Base-by-base conservation (phyloP, 1,140 invertebrate species). In the Rhagoletis pomonella region DNA sequence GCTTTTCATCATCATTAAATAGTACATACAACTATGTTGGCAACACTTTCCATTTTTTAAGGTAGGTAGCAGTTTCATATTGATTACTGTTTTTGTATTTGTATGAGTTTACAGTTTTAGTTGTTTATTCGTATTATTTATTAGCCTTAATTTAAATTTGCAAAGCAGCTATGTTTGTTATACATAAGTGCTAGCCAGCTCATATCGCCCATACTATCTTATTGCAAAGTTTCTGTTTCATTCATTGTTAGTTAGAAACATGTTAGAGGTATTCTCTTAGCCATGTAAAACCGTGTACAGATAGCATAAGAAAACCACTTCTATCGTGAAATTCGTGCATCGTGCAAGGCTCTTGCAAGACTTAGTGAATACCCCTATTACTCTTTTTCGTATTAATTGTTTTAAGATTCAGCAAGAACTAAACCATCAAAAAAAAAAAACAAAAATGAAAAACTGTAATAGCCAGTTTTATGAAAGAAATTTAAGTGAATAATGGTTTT, bases 21-120 rank as follows among this genome's bases (percentile, higher is more conserved):
- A n/a, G n/a, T n/a, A n/a, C n/a, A n/a, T 73, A 55, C 47, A 81
- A 81, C 73, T 55, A 81, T 10, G 6, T 81, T 81, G 73, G 73
- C 50, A 50, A 81, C 73, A 55, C 50, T 81, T 81, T 81, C 50
- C 73, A 81, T 19, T n/a, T 81, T 81, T 19, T 81, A 81, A 81
- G 50, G 50, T 81, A 81, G 50, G 50, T 81, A 55, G 50, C 44
- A 81, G 50, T 81, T 50, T 81, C 73, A 81, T n/a, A 81, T 29
- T 81, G 42, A 81, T 55, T 81, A 81, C 44, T 81, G n/a, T n/a
- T n/a, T n/a, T 81, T 81, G 50, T n/a, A 9, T 62, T 62, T 62
- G 9, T 3, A 17, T 62, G 10, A 17, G 17, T 62, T 62, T 17
- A 12, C 17, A 62, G 17, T n/a, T 62, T n/a, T 62, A 62, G 3